Conservation (phyloP, 2,113 vertebrate species). For the Brachyhypopomus occidentalis region DNA sequence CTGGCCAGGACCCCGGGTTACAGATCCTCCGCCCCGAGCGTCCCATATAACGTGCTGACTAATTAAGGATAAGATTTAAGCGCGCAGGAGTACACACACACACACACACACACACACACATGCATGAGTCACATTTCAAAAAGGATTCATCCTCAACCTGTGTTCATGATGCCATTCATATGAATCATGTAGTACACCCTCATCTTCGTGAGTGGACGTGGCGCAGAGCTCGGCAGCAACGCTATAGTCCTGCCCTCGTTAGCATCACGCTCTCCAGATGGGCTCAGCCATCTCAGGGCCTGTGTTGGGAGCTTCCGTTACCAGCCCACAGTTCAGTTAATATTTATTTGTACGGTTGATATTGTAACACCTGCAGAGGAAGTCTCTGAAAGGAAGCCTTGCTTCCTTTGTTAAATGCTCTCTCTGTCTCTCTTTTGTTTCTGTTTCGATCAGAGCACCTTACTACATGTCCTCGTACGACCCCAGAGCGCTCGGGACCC, state of each 20-base stretch:
- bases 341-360: slow-evolving; percentile 53
- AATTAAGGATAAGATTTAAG: slow-evolving; percentile 43
- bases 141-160: slow-evolving; percentile 33
- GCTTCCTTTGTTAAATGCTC: slow-evolving; percentile 69
- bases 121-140: slow-evolving; percentile 50
- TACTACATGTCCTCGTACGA: too few relatives aligned
- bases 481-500: too few relatives aligned
- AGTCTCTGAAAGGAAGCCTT: slow-evolving; percentile 72
- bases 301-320: background rate
- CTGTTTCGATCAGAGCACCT: background rate
- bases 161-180: background rate
- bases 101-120: slow-evolving; percentile 30
- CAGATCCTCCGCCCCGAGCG: slow-evolving; percentile 41
- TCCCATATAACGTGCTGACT: slow-evolving; percentile 13
- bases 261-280: too few relatives aligned
- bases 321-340: slow-evolving; percentile 27
- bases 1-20: too few relatives aligned
- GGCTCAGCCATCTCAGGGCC: background rate
- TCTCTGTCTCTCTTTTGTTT: background rate
- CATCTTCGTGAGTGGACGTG: too few relatives aligned
- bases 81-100: background rate
- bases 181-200: background rate
- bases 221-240: too few relatives aligned
- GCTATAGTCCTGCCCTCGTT: too few relatives aligned
- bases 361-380: slow-evolving; percentile 76